Base-by-base conservation (phyloP, 2,113 vertebrate species). In the rat (Rattus norvegicus) region DNA sequence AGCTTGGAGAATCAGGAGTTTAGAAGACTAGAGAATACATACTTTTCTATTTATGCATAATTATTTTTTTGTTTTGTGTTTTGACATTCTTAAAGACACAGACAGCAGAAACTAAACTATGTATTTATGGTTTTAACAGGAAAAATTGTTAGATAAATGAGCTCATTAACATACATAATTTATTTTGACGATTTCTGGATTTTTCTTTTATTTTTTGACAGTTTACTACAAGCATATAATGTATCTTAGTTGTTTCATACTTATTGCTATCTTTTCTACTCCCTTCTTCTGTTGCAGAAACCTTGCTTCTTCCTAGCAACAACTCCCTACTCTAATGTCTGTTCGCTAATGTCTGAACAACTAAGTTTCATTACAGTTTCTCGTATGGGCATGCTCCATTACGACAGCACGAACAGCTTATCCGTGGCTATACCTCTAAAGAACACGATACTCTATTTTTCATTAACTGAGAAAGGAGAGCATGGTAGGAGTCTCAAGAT, bases 21-120 rank as follows among this genome's bases (percentile, higher is more conserved):
- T 93, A 12, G 22, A 76, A 93, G 24, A 63, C 17, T 69, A 87
- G 24, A 87, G 63, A 90, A 69, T 73, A 67, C 69, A 47, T 28
- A 49, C 26, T 7, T 11, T 93, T 93, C 4, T 85, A 63, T 88
- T 91, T 52, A 94, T 73, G 52, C 26, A 22, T 72, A 76, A 88
- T 95, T 95, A 54, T 92, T 91, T 30, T 88, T 39, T 26, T 43
- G 61, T 85, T 4, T 47, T 90, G 11, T 88, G 52, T 93, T 90
- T 93, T 93, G 90, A 93, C 43, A 88, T 88, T 69, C 26, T 69
- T 43, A 75, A 92, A 81, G 81, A 96, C 39, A 89, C 63, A 94
- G 33, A 14, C 11, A 36, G 92, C 63, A 84, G 33, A 63, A 30
- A 56, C 43, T 80, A 88, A 90, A 67, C 30, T 93, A 20, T 65